phyloP scores from a whole-genome alignment of 2,113 vertebrate species.

The Strix aluco region DNA sequence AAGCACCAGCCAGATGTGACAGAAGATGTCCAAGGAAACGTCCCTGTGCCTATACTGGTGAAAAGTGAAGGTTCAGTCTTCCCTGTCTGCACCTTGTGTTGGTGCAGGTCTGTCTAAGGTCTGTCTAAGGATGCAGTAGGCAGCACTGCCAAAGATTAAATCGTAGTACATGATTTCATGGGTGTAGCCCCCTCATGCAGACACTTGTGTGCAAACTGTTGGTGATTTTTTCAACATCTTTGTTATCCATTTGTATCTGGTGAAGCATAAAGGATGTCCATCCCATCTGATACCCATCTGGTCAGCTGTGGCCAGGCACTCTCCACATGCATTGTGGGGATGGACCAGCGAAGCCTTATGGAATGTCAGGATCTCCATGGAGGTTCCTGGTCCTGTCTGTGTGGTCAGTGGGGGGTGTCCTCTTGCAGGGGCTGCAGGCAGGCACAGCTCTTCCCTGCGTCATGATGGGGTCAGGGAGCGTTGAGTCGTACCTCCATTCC shows the following conservation, averaged over 20 bases:
- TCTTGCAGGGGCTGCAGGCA: neutral
- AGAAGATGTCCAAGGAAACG: neutral
- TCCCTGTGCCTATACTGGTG: neutral
- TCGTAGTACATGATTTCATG: neutral
- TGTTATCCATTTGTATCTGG: neutral
- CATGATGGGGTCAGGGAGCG: accelerated
- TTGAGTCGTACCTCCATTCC: neutral
- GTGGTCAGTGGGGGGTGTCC: neutral
- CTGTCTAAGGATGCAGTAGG: neutral
- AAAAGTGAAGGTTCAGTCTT: neutral
- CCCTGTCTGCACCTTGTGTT: neutral
- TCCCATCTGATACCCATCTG: neutral
- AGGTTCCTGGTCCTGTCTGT: neutral
- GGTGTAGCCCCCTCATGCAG: neutral
- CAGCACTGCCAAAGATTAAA: neutral
- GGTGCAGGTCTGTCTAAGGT: too few relatives aligned
- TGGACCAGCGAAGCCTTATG: neutral
- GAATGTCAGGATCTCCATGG: neutral
- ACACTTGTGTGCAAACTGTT: neutral
- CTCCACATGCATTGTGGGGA: neutral
- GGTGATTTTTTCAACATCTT: neutral
- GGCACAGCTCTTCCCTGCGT: neutral
- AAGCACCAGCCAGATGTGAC: neutral
- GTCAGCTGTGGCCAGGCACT: neutral
- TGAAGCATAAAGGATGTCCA: neutral